Percentiles rank a stretch among this genome's conserved stretches.
Conservation (phyloP, 2,797 vertebrate species). For the Sciurus carolinensis region DNA sequence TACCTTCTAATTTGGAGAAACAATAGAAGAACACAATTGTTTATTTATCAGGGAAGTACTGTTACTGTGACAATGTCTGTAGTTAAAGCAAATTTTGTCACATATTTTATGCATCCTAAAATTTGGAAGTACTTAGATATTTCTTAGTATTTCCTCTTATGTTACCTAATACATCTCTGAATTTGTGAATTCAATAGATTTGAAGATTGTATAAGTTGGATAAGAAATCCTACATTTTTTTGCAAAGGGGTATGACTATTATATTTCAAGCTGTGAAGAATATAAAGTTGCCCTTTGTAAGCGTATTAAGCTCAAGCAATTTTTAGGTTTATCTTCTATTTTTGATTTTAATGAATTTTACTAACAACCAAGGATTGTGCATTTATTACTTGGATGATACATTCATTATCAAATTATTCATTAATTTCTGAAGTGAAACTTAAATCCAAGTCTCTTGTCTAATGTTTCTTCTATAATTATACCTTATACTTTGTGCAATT, state of each 20-base stretch:
- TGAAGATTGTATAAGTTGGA: constrained; percentile 43
- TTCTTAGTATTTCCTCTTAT: constrained; percentile 72
- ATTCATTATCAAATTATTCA: constrained; percentile 43
- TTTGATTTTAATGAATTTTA: constrained; percentile 43
- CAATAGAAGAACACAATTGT: constrained; percentile 66
- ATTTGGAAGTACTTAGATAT: constrained; percentile 75
- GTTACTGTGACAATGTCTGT: constrained; percentile 74
- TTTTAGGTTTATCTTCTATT: constrained; percentile 63
- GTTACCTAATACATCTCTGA: constrained; percentile 51
- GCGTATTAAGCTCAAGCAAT: constrained; percentile 63
- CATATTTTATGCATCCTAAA: constrained; percentile 42
- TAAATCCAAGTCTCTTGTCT: constrained; percentile 57
- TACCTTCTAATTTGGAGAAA: constrained; percentile 81
- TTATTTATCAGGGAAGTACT: constrained; percentile 54
- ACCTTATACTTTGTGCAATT: constrained; percentile 66
- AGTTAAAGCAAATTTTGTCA: constrained; percentile 51
- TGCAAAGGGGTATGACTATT: not conserved
- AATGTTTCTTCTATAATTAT: constrained; percentile 59
- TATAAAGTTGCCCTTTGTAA: constrained; percentile 34
- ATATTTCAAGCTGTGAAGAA: constrained; percentile 45
- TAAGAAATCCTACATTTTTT: constrained; percentile 20
- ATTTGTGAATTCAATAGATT: not conserved
- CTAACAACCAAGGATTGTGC: not conserved
- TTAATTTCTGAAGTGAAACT: constrained; percentile 58
- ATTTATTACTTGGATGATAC: constrained; percentile 37